Evolutionary conservation across 2,888 invertebrate species (phyloP), one percentile per base, ranked within the genome.

Genomic region (Oxytorus armatus): DNA sequence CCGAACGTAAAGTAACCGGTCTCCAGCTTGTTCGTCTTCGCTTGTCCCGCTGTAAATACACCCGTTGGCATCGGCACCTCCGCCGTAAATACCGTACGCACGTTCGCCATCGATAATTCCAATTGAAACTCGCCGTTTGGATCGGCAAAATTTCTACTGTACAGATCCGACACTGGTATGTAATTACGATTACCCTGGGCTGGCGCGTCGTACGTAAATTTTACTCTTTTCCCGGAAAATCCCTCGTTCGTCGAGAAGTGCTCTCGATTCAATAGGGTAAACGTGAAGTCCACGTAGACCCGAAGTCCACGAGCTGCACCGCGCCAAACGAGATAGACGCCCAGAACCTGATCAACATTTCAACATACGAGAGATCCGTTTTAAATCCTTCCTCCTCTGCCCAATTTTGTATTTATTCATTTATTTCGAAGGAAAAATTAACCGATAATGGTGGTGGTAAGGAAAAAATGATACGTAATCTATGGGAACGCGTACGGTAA

Each of bases 181-280:
- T 95, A 96, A 88, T 95, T 95, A 21, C 95, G 93, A 87, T 95
- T 95, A 1, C 96, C 96, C 88, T 96, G 96, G 14, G 95, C 95
- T 0, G 95, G 95, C 61, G 95, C 94, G 51, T 95, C 95, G 85
- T 94, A 94, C 79, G 94, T 95, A 90, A 95, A 95, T 85, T 93
- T 94, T 83, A 95, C 95, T 88, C 95, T 95, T 89, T 96, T 96
- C 77, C 96, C 96, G 68, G 95, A 95, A 92, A 96, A 96, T 21
- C 95, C 94, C 91, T 96, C 96, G 92, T 96, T 97, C 87, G 95
- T 95, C 79, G 96, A 96, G 92, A 96, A 97, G 92, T 97, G 96
- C 86, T 96, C 96, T 55, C 96, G 94, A 89, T 96, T 96, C 79
- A 96, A 93, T 61, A 96, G 93, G 4, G 96, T 96, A 92, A 96